These are phyloP conservation scores for Larimichthys crocea DNA, from an alignment of 2,113 vertebrate species.

Conservation along the genomic window DNA sequence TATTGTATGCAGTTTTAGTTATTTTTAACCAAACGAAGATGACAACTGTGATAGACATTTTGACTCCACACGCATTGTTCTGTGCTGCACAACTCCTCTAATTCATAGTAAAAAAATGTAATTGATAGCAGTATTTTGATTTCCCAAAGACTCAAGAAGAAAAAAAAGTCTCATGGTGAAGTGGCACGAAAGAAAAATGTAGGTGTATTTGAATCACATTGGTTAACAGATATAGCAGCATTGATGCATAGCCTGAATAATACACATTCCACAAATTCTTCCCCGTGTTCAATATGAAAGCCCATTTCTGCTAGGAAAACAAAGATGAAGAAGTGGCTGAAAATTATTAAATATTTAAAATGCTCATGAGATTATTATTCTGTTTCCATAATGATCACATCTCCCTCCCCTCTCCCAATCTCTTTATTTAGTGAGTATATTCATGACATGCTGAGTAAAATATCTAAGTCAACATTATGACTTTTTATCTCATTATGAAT, in stretches of 20 bases:
- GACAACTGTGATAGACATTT: background rate
- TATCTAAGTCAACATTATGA: background rate
- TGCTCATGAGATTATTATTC: too few relatives aligned
- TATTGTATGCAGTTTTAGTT: background rate
- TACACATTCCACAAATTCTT: background rate
- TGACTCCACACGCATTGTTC: background rate
- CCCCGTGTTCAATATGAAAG: background rate
- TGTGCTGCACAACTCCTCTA: background rate
- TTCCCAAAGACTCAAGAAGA: background rate
- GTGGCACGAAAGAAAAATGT: too few relatives aligned
- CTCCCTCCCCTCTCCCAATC: too few relatives aligned
- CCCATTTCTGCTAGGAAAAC: background rate
- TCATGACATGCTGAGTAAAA: too few relatives aligned
- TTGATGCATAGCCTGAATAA: background rate
- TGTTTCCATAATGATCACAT: too few relatives aligned
- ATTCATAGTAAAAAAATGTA: background rate
- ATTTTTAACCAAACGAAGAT: slow-evolving; percentile 1
- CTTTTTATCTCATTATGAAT: background rate
- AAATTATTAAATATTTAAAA: too few relatives aligned
- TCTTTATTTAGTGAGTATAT: too few relatives aligned
- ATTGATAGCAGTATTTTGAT: background rate
- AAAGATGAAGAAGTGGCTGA: background rate
- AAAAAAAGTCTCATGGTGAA: background rate
- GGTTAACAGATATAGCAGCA: background rate
- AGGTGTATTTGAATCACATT: background rate